These are phyloP conservation scores for Thermophis baileyi DNA, from an alignment of 2,113 vertebrate species.

Conservation along the genomic window DNA sequence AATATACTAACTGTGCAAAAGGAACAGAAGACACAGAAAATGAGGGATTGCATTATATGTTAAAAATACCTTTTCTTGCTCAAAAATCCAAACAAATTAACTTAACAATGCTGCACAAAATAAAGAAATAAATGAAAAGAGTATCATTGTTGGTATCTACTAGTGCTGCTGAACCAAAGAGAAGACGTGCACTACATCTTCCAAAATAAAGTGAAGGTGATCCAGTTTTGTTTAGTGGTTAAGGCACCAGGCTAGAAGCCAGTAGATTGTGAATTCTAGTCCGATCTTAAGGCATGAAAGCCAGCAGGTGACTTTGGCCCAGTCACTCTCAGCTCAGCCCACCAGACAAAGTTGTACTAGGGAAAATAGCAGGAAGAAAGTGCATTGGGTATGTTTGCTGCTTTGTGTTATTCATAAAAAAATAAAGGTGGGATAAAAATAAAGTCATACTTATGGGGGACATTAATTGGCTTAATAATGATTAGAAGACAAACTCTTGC, in stretches of 20 bases:
- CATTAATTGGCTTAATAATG: background rate
- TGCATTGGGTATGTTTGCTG: too few relatives aligned
- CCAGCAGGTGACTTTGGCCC: too few relatives aligned
- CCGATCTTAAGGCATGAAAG: too few relatives aligned
- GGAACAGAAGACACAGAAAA: background rate
- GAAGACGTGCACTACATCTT: background rate
- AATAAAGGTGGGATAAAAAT: background rate
- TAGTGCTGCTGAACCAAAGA: background rate
- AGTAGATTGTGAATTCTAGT: too few relatives aligned
- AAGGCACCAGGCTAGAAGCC: too few relatives aligned
- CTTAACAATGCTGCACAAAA: background rate
- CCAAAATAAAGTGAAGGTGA: background rate
- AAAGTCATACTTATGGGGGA: background rate
- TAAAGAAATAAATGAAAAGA: background rate
- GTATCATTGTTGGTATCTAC: background rate
- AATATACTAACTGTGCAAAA: background rate
- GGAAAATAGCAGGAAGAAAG: too few relatives aligned
- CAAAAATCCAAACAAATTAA: background rate
- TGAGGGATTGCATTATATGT: background rate
- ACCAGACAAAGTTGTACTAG: too few relatives aligned
- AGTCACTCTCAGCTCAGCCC: too few relatives aligned
- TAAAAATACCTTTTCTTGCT: background rate
- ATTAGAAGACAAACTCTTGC: background rate
- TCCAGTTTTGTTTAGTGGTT: too few relatives aligned
- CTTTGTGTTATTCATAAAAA: too few relatives aligned